Conservation (phyloP, 2,113 vertebrate species). For the Odobenus rosmarus region DNA sequence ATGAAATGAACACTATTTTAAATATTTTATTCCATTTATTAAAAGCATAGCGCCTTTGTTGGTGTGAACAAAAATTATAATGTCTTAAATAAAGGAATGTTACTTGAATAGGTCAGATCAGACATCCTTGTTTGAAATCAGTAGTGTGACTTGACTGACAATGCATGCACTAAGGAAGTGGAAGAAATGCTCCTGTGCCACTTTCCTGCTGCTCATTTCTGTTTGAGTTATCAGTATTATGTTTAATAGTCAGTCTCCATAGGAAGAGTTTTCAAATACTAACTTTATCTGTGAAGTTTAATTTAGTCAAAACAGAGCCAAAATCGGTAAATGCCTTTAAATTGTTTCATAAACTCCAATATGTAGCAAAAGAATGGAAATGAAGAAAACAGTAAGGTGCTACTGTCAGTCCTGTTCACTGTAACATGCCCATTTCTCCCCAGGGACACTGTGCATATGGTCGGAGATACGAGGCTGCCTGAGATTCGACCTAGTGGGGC, state of each 20-base stretch:
- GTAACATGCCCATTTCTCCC: fast-evolving
- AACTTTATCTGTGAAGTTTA: neutral
- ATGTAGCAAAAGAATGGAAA: neutral
- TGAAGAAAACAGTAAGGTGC: neutral
- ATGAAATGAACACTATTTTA: neutral
- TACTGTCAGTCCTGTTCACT: neutral
- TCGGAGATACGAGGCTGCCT: fast-evolving
- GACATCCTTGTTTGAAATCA: neutral
- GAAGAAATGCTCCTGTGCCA: too few relatives aligned
- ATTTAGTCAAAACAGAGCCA: neutral
- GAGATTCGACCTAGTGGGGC: neutral
- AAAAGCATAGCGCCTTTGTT: neutral
- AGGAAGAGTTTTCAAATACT: neutral
- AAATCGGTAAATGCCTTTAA: neutral
- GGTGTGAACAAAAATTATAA: neutral
- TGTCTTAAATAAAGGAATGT: neutral
- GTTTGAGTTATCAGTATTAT: neutral
- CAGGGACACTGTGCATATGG: neutral
- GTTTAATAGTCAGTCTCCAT: neutral
- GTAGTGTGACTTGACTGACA: neutral
- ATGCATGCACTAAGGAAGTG: neutral
- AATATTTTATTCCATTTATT: neutral
- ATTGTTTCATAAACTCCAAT: neutral
- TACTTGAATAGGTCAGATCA: neutral
- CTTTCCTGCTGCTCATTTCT: neutral